phyloP scores from a whole-genome alignment of 2,113 vertebrate species.

The Istiophorus platypterus region DNA sequence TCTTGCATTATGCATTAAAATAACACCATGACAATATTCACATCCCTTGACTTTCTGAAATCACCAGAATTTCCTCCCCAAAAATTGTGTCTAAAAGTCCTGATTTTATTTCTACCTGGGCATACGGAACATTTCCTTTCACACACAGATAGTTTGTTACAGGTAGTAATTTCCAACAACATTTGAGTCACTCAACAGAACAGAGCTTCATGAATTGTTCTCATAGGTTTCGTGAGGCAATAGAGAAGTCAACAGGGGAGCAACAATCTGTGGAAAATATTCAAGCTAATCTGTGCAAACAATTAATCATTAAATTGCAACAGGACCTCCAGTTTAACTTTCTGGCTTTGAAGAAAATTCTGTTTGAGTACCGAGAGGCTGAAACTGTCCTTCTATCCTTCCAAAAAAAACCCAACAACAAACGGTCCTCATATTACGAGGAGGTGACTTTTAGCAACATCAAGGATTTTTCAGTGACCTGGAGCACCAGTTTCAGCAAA shows the following conservation, averaged over 20 bases:
- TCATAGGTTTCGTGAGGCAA: conserved; percentile 53
- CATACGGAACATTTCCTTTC: conserved; percentile 14
- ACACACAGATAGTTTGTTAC: conserved; percentile 33
- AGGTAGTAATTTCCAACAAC: conserved; percentile 38
- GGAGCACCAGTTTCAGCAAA: conserved; percentile 5
- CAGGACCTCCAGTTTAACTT: conserved; percentile 40
- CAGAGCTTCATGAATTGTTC: conserved; percentile 44
- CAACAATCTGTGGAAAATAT: conserved; percentile 62
- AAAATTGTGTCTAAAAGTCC: not conserved
- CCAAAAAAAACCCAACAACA: too few species aligned
- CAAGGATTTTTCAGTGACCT: conserved; percentile 4
- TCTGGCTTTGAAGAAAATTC: conserved; percentile 30
- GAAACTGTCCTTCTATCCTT: not conserved
- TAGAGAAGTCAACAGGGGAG: conserved; percentile 55
- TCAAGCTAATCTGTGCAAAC: conserved; percentile 41
- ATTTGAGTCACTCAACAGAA: conserved; percentile 31
- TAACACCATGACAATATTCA: not conserved
- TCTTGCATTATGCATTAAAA: not conserved
- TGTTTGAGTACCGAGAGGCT: conserved; percentile 21
- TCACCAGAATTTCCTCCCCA: not conserved
- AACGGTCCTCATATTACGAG: not conserved
- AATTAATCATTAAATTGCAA: conserved; percentile 54
- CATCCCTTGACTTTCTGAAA: not conserved
- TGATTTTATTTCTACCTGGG: conserved; percentile 11
- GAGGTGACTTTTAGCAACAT: conserved; percentile 4